These are phyloP conservation scores for Bolinopsis microptera DNA, from an alignment of 37 sponge, comb jelly and placozoan species.

Conservation along the genomic window DNA sequence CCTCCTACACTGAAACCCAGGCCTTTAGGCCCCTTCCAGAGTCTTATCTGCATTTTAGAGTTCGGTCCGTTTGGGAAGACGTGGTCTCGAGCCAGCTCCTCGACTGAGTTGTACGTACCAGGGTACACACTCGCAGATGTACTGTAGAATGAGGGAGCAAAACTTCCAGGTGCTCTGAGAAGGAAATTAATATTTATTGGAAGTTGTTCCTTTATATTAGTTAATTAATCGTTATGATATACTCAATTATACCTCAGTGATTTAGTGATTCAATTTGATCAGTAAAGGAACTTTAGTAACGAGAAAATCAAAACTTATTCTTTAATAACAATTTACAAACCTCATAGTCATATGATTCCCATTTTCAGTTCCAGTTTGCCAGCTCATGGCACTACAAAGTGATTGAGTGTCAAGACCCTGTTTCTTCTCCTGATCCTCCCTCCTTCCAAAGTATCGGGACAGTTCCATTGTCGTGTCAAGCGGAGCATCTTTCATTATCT, in stretches of 20 bases:
- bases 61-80: not conserved
- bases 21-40: constrained; percentile 57
- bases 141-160: constrained; percentile 50
- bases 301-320: too few species aligned
- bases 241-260: too few species aligned
- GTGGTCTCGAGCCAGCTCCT: constrained; percentile 21
- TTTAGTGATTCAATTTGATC: too few species aligned
- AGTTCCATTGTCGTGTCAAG: constrained; percentile 57
- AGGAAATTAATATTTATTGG: too few species aligned
- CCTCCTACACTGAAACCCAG: constrained; percentile 63
- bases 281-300: too few species aligned
- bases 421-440: constrained; percentile 22
- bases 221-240: too few species aligned
- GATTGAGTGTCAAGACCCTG: not conserved
- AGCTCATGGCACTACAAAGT: not conserved
- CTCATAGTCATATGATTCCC: too few species aligned
- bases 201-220: too few species aligned
- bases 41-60: constrained; percentile 13
- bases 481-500: constrained; percentile 53
- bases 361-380: constrained; percentile 10
- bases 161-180: not conserved
- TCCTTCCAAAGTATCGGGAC: constrained; percentile 57
- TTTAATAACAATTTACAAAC: too few species aligned
- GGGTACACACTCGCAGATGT: not conserved
- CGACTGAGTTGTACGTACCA: not conserved